These are phyloP conservation scores for Mercenaria mercenaria DNA, from an alignment of 1,140 invertebrate species.

Conservation along the genomic window DNA sequence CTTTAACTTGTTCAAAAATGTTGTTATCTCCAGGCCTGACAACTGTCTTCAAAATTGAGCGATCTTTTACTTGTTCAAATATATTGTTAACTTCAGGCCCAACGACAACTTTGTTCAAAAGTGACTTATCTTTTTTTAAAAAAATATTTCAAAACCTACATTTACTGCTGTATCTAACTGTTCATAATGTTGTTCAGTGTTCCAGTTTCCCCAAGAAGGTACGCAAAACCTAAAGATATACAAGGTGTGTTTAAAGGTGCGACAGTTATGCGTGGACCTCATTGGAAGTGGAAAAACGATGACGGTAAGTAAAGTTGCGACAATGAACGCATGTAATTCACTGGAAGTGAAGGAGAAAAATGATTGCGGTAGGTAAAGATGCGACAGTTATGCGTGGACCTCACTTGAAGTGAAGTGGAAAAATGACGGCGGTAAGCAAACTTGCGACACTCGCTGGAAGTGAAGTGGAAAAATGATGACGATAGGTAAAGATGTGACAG, in stretches of 20 bases:
- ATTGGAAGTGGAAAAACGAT: slow-evolving; percentile 85
- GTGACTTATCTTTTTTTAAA: too few relatives aligned
- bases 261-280: slow-evolving; percentile 88
- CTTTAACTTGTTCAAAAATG: background rate
- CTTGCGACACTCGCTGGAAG: too few relatives aligned
- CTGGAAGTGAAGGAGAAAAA: background rate
- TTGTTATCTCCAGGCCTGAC: background rate
- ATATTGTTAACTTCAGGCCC: background rate
- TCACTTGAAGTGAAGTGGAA: background rate
- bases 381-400: background rate
- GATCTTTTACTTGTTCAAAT: background rate
- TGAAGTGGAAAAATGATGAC: too few relatives aligned
- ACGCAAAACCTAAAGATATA: slow-evolving; percentile 78
- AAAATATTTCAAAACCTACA: too few relatives aligned
- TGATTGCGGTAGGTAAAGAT: background rate
- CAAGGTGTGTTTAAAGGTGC: slow-evolving; percentile 94
- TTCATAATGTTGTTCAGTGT: background rate
- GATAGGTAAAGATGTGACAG: too few relatives aligned
- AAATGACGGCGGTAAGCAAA: too few relatives aligned
- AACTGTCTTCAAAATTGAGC: background rate
- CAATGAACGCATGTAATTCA: too few relatives aligned
- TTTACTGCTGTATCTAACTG: too few relatives aligned
- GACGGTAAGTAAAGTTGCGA: slow-evolving; percentile 77
- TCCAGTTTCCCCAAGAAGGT: slow-evolving; percentile 23
- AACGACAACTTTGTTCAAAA: too few relatives aligned